These are phyloP conservation scores for Silurus glanis DNA, from an alignment of 2,113 vertebrate genomes.

Conservation along the genomic window DNA sequence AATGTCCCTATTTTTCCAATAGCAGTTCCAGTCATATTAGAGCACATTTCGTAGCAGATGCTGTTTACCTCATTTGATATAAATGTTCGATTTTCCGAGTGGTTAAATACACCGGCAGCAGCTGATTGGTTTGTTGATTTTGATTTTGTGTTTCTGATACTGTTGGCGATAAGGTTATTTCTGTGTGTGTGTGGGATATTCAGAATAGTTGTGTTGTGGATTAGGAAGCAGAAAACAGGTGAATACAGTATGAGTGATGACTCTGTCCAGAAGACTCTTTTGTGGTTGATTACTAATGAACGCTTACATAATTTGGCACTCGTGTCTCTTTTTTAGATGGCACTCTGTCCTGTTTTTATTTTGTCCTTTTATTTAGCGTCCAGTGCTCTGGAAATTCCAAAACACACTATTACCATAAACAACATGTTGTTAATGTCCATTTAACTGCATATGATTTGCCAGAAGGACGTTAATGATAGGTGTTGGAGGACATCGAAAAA, in stretches of 20 bases:
- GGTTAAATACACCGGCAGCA: not conserved
- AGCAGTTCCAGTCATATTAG: not conserved
- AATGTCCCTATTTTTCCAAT: not conserved
- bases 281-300: slow-evolving; percentile 5
- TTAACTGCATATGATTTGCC: not conserved
- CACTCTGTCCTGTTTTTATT: not conserved
- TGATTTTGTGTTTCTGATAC: not conserved
- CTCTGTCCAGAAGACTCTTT: not conserved
- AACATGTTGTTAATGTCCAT: not conserved
- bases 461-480: not conserved
- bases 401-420: not conserved
- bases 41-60: not conserved
- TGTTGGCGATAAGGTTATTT: not conserved
- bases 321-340: not conserved
- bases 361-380: not conserved
- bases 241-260: not conserved
- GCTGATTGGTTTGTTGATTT: not conserved
- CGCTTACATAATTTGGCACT: not conserved
- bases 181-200: not conserved
- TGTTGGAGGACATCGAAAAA: not conserved
- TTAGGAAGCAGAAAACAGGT: not conserved
- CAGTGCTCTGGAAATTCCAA: not conserved
- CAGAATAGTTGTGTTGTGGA: not conserved
- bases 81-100: not conserved
- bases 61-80: not conserved